These are phyloP conservation scores for Lasioglossum figueresi DNA, from an alignment of 2,888 invertebrate species.

Conservation along the genomic window DNA sequence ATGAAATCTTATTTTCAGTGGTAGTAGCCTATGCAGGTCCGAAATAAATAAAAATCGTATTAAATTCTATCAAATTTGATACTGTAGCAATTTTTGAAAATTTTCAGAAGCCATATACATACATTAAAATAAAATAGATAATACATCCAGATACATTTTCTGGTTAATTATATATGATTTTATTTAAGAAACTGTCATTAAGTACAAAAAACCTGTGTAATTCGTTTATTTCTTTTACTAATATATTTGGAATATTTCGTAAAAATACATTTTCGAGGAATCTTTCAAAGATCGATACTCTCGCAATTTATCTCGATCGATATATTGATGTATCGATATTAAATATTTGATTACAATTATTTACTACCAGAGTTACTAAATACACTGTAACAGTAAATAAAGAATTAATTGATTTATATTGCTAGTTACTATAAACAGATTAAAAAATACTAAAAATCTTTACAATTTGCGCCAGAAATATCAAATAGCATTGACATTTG, in stretches of 20 bases:
- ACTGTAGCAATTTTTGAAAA: too few relatives aligned
- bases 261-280: neutral
- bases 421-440: neutral
- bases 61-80: too few relatives aligned
- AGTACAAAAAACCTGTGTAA: neutral
- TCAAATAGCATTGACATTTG: neutral
- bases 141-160: too few relatives aligned
- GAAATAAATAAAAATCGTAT: too few relatives aligned
- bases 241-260: neutral
- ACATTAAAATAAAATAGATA: too few relatives aligned
- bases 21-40: too few relatives aligned
- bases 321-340: conserved; percentile 23
- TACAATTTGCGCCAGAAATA: neutral
- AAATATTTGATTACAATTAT: neutral
- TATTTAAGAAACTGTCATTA: neutral
- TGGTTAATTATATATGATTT: neutral
- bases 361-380: too few relatives aligned
- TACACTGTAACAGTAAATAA: neutral
- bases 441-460: neutral
- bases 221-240: neutral
- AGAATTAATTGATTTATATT: neutral
- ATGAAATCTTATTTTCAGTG: too few relatives aligned
- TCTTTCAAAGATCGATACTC: neutral
- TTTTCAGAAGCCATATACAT: too few relatives aligned
- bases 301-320: conserved; percentile 17